Conservation (phyloP, 2,797 vertebrate genomes). For the Chiloscyllium punctatum region DNA sequence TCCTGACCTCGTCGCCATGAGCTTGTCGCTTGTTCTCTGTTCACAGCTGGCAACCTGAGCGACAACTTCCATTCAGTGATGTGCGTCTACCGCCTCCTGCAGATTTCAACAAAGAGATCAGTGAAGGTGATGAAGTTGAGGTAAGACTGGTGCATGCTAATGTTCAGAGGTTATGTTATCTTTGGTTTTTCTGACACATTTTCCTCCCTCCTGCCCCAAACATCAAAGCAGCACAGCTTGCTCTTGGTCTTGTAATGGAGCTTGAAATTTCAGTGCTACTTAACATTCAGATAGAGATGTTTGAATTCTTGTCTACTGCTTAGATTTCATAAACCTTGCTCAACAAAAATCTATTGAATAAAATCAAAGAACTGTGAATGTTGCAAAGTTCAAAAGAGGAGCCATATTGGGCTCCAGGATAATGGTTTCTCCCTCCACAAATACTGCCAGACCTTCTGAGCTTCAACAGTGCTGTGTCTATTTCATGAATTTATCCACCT, state of each 20-base stretch:
- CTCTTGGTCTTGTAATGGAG: neutral
- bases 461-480: too few species aligned
- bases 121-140: slow-evolving; percentile 87
- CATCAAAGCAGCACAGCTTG: neutral
- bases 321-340: neutral
- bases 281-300: neutral
- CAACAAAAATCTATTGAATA: neutral
- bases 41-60: slow-evolving; percentile 82
- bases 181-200: neutral
- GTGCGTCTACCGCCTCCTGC: slow-evolving; percentile 80
- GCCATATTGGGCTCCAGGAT: too few species aligned
- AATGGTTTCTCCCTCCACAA: too few species aligned
- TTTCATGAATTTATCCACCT: too few species aligned
- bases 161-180: neutral
- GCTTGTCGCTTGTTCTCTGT: neutral
- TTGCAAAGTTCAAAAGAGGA: too few species aligned
- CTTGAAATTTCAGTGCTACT: neutral
- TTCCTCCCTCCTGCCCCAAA: neutral
- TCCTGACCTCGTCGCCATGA: too few species aligned
- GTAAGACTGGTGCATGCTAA: slow-evolving; percentile 52
- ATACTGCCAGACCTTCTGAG: too few species aligned
- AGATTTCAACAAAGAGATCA: slow-evolving; percentile 79
- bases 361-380: too few species aligned
- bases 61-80: slow-evolving; percentile 83
- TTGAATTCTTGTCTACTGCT: neutral